Conservation (phyloP, 2,113 vertebrate genomes). For the Illadopsis cleaveri region DNA sequence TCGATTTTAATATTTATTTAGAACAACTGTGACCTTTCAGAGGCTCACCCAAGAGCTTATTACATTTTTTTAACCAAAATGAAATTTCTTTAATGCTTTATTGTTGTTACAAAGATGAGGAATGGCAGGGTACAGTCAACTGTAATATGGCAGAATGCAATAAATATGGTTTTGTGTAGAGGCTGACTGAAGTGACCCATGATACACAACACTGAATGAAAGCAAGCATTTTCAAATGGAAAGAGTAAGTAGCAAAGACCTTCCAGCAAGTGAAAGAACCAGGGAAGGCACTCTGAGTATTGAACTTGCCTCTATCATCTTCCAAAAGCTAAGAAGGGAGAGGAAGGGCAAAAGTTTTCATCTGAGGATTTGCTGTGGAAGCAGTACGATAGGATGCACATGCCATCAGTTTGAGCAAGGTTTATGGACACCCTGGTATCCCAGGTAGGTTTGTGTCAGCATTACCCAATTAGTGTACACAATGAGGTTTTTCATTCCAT, state of each 20-base stretch:
- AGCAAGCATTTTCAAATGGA: neutral
- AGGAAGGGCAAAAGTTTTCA: neutral
- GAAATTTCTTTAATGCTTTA: slow-evolving; percentile 25
- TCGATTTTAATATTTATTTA: slow-evolving; percentile 15
- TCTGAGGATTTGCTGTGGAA: neutral
- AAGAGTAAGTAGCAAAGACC: neutral
- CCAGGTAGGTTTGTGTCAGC: neutral
- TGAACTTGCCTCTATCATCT: neutral
- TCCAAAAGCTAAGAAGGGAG: neutral
- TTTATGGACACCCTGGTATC: fast-evolving
- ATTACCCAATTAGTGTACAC: fast-evolving
- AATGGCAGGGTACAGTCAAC: neutral
- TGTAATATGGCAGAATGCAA: neutral
- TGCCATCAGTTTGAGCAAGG: neutral
- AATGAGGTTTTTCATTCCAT: neutral
- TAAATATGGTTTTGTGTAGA: neutral
- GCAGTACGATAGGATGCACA: fast-evolving
- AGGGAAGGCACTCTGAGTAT: neutral
- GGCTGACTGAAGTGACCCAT: neutral
- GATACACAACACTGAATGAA: neutral
- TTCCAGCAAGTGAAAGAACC: neutral
- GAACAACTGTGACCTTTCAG: slow-evolving; percentile 52
- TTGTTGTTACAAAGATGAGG: slow-evolving; percentile 26
- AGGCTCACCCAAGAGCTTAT: neutral
- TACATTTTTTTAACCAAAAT: slow-evolving; percentile 30